Conservation (phyloP, 1,140 invertebrate genomes). For the Drosophila sp. region DNA sequence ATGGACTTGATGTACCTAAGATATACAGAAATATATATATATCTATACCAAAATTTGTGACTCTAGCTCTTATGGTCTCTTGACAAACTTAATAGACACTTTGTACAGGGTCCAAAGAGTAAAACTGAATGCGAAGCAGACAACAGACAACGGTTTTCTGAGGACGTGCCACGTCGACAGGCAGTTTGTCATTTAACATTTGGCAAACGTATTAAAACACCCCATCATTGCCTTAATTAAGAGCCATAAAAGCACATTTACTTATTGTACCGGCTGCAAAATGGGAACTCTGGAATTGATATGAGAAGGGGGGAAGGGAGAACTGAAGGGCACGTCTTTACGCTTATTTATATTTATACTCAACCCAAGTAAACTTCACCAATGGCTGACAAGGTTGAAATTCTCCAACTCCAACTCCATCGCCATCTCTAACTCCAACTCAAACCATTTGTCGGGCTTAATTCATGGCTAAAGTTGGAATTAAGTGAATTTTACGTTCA, state of each 20-base stretch:
- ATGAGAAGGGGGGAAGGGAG: background rate
- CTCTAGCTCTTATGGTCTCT: background rate
- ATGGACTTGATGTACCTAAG: too few species aligned
- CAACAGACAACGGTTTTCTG: background rate
- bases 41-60: too few species aligned
- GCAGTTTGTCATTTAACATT: conserved; percentile 84
- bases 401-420: conserved; percentile 31
- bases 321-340: conserved; percentile 43
- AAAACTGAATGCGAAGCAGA: background rate
- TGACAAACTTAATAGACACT: background rate
- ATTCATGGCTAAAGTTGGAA: conserved; percentile 85
- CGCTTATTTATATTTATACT: conserved; percentile 53
- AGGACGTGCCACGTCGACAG: conserved; percentile 45
- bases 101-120: background rate
- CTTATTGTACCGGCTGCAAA: conserved; percentile 64
- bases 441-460: conserved; percentile 78
- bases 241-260: conserved; percentile 85
- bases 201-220: conserved; percentile 85
- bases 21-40: too few species aligned
- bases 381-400: background rate
- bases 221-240: conserved; percentile 85
- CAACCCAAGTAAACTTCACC: background rate
- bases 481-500: conserved; percentile 85
- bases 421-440: conserved; percentile 6
- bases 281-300: background rate